Percentiles rank a stretch among this genome's conserved stretches.
Evolutionary conservation across 2,888 invertebrate species (phyloP).

Genomic region (Panopea generosa): DNA sequence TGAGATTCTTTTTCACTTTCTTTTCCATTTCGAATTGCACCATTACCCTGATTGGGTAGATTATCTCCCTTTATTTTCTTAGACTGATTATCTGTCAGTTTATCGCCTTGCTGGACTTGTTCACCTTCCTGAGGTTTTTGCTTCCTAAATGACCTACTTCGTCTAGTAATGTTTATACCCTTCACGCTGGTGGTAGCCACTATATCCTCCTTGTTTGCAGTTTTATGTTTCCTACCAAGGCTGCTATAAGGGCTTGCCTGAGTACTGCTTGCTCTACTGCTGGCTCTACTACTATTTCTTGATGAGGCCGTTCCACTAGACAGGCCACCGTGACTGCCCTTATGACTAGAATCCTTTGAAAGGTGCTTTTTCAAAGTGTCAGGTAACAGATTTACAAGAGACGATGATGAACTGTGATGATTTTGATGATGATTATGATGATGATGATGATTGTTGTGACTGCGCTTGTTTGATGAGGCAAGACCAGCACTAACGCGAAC

Average conservation of each 20-base stretch:
- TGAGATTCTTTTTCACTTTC: neutral
- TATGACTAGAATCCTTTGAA: slow-evolving; percentile 64
- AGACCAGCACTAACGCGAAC: slow-evolving; percentile 61
- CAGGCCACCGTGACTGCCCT: slow-evolving; percentile 42
- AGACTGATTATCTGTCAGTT: slow-evolving; percentile 15
- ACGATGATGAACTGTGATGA: slow-evolving; percentile 55
- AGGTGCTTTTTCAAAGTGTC: slow-evolving; percentile 60
- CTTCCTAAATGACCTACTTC: slow-evolving; percentile 74
- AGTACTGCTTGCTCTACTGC: slow-evolving; percentile 58
- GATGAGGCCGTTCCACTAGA: slow-evolving; percentile 47
- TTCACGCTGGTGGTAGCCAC: slow-evolving; percentile 66
- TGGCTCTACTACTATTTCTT: slow-evolving; percentile 44
- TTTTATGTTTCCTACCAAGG: slow-evolving; percentile 54
- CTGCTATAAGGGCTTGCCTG: slow-evolving; percentile 60
- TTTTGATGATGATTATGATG: too few relatives aligned
- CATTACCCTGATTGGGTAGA: neutral
- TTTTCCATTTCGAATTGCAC: neutral
- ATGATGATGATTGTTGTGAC: too few relatives aligned
- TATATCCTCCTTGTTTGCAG: slow-evolving; percentile 60
- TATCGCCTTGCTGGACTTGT: neutral
- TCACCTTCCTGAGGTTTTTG: slow-evolving; percentile 56
- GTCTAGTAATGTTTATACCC: slow-evolving; percentile 73
- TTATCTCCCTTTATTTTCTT: slow-evolving; percentile 4
- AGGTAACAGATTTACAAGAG: slow-evolving; percentile 66
- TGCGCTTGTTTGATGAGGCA: slow-evolving; percentile 5